These are phyloP conservation scores for Corythoichthys haematopterus DNA, from an alignment of 2,113 vertebrate species.

Conservation along the genomic window DNA sequence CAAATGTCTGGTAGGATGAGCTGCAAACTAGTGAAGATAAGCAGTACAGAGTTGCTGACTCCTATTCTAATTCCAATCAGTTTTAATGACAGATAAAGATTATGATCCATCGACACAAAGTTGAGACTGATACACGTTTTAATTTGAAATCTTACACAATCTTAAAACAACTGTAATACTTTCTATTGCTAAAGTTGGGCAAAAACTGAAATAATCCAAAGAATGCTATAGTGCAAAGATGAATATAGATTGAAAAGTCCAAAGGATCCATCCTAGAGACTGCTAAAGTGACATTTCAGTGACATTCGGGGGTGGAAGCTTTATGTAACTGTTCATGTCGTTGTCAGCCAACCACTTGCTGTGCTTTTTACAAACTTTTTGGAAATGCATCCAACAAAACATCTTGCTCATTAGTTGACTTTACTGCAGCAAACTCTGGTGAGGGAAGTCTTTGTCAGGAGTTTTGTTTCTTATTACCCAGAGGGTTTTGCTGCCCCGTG, in stretches of 20 bases:
- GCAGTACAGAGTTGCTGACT: too few relatives aligned
- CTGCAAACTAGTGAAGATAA: too few relatives aligned
- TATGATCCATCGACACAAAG: too few relatives aligned
- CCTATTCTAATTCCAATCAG: too few relatives aligned
- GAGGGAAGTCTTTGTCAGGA: constrained; percentile 74
- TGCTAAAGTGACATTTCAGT: not conserved
- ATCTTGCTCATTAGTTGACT: constrained; percentile 62
- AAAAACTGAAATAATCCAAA: not conserved
- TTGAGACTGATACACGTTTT: too few relatives aligned
- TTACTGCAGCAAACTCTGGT: constrained; percentile 51
- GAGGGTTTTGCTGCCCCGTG: constrained; percentile 61
- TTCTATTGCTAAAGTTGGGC: not conserved
- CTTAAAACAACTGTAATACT: not conserved
- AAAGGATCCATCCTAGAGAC: not conserved
- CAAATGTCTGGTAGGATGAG: too few relatives aligned
- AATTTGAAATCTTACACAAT: too few relatives aligned
- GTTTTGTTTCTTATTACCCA: constrained; percentile 74
- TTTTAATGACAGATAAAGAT: too few relatives aligned
- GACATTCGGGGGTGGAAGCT: constrained; percentile 4
- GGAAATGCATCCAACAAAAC: not conserved
- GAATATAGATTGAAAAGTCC: not conserved
- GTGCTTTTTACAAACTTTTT: constrained; percentile 9
- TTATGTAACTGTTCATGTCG: constrained; percentile 37
- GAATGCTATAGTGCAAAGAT: not conserved
- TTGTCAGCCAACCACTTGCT: constrained; percentile 25